Conservation (phyloP, 2,797 vertebrate genomes). For the Sarcophilus harrisii region DNA sequence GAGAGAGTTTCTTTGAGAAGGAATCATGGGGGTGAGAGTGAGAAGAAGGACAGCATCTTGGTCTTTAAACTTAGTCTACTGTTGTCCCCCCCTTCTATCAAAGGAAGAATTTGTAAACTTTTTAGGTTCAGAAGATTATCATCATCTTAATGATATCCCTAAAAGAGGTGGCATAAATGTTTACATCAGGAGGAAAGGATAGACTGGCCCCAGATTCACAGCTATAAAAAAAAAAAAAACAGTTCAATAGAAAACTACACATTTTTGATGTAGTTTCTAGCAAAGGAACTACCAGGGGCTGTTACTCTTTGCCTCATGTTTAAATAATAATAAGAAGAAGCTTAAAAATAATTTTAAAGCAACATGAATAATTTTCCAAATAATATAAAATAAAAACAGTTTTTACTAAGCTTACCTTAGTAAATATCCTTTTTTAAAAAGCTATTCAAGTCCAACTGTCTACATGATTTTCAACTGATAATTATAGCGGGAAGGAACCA, state of each 20-base stretch:
- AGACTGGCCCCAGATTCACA: neutral
- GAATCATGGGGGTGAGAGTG: neutral
- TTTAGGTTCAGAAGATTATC: neutral
- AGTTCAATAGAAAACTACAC: too few species aligned
- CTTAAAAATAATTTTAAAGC: too few species aligned
- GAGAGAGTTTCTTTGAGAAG: neutral
- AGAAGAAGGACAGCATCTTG: neutral
- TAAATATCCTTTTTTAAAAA: neutral
- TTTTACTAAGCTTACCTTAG: neutral
- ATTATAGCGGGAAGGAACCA: neutral
- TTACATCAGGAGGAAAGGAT: neutral
- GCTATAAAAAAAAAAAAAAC: too few species aligned
- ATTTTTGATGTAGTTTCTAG: too few species aligned
- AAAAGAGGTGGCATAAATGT: neutral
- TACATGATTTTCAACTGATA: neutral
- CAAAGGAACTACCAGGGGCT: too few species aligned
- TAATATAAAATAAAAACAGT: neutral
- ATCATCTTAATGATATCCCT: neutral
- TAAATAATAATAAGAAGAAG: neutral
- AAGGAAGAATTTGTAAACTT: neutral
- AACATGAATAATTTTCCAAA: neutral
- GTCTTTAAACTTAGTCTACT: neutral
- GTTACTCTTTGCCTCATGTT: too few species aligned
- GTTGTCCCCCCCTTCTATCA: neutral
- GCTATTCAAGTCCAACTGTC: neutral